phyloP scores from a whole-genome alignment of 2,888 invertebrate genomes.

The Cabera pusaria region DNA sequence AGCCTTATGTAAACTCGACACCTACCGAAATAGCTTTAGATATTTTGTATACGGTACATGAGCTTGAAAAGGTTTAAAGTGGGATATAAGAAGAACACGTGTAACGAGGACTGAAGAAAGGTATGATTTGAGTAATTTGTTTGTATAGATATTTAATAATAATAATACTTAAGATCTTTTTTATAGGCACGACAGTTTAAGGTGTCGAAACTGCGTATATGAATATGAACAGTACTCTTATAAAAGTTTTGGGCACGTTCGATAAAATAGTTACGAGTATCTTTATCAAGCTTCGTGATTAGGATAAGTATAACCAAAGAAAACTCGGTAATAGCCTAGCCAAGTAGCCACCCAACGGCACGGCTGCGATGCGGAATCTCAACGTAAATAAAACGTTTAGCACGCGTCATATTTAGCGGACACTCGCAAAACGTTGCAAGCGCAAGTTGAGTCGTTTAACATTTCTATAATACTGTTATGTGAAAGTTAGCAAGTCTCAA shows the following conservation, averaged over 20 bases:
- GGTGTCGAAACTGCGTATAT: too few species aligned
- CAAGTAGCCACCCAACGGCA: neutral
- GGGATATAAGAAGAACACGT: constrained; percentile 13
- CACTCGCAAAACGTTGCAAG: constrained; percentile 53
- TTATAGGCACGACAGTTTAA: too few species aligned
- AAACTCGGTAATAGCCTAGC: too few species aligned
- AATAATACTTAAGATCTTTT: too few species aligned
- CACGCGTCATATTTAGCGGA: constrained; percentile 59
- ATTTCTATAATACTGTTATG: constrained; percentile 56
- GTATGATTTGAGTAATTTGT: too few species aligned
- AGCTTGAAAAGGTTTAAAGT: constrained; percentile 18
- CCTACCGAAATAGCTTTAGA: constrained; percentile 30
- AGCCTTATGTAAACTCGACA: constrained; percentile 32
- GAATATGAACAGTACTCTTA: too few species aligned
- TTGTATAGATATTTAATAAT: too few species aligned
- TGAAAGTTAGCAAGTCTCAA: constrained; percentile 41
- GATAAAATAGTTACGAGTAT: too few species aligned
- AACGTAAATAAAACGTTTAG: constrained; percentile 57
- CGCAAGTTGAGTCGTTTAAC: constrained; percentile 59
- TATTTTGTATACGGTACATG: constrained; percentile 18
- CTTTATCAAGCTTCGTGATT: too few species aligned
- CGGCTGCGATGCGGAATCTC: constrained; percentile 49
- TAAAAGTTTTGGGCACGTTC: too few species aligned
- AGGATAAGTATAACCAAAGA: too few species aligned
- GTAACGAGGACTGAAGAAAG: constrained; percentile 1